These are phyloP conservation scores for Nettapus auritus DNA, from an alignment of 2,113 vertebrate species.

Conservation along the genomic window DNA sequence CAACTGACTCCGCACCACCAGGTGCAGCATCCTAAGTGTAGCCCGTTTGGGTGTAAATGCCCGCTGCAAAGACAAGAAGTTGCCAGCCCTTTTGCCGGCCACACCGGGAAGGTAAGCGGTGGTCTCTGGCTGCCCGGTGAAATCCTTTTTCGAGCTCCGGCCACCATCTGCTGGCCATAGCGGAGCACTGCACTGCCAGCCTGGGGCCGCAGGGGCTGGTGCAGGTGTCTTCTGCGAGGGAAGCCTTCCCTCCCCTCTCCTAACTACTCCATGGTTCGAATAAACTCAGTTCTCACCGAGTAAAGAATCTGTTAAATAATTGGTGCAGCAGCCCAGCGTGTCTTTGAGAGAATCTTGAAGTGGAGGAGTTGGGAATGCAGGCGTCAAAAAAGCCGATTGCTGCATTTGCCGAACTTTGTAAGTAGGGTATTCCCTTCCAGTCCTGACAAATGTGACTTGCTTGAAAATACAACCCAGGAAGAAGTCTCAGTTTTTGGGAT, in stretches of 20 bases:
- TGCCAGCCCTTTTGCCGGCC: not conserved
- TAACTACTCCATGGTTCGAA: rapidly evolving
- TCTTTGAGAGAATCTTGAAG: not conserved
- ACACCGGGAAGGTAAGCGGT: rapidly evolving
- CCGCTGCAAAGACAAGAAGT: rapidly evolving
- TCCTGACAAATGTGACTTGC: not conserved
- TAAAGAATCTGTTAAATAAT: too few relatives aligned
- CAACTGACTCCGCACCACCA: rapidly evolving
- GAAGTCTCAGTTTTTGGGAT: not conserved
- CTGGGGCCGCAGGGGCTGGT: not conserved
- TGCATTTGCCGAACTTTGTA: not conserved
- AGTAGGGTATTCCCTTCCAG: not conserved
- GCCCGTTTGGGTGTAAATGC: not conserved
- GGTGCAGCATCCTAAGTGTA: not conserved
- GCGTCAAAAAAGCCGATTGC: not conserved
- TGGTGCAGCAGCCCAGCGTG: rapidly evolving
- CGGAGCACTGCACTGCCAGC: not conserved
- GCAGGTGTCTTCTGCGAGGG: not conserved
- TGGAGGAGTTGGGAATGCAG: not conserved
- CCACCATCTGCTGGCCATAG: constrained; percentile 58
- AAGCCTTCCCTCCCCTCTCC: not conserved
- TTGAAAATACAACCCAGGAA: not conserved
- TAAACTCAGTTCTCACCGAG: not conserved
- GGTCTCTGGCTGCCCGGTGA: not conserved
- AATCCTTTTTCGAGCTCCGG: not conserved